phyloP scores from a whole-genome alignment of 2,888 invertebrate species.

The Unio delphinus region DNA sequence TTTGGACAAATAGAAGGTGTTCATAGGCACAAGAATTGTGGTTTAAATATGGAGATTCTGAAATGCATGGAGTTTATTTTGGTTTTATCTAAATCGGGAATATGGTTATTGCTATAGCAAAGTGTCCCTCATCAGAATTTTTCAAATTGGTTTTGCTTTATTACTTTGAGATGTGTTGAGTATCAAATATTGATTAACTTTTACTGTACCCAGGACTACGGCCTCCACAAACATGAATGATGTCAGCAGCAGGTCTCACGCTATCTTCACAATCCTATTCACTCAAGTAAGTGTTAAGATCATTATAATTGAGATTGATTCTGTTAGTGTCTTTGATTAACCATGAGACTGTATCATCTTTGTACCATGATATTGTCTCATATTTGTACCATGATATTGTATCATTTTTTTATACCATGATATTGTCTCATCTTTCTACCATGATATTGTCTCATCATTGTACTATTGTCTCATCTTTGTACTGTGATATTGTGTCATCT shows the following conservation, averaged over 20 bases:
- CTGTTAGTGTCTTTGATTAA: not conserved
- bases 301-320: not conserved
- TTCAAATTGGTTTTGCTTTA: not conserved
- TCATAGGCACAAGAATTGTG: no score
- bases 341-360: not conserved
- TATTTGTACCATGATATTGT: not conserved
- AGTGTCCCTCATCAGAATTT: no score
- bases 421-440: not conserved
- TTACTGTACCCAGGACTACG: constrained; percentile 74
- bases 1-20: no score
- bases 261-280: constrained; percentile 75
- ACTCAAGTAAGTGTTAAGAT: constrained; percentile 64
- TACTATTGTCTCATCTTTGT: no score
- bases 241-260: constrained; percentile 78
- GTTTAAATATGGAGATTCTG: no score
- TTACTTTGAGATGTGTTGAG: not conserved
- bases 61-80: no score
- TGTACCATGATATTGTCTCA: not conserved
- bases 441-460: no score
- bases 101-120: no score
- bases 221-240: constrained; percentile 82
- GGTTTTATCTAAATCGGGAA: no score
- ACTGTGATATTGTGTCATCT: no score
- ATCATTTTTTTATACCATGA: no score
- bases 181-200: not conserved